Conservation (phyloP, 2,113 vertebrate genomes). For the Misgurnus anguillicaudatus region DNA sequence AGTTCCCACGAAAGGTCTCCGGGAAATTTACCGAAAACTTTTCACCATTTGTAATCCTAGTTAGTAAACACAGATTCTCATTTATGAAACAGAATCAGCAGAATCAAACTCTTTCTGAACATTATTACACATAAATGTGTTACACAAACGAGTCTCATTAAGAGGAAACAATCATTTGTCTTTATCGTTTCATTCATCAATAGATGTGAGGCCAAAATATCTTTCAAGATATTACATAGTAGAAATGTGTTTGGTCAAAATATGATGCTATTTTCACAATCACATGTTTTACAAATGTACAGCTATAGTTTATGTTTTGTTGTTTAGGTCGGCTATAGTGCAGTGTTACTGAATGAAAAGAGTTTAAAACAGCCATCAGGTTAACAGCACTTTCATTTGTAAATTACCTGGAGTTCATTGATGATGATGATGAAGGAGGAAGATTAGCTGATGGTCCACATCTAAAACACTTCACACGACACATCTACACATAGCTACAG, state of each 20-base stretch:
- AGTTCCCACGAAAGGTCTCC: too few relatives aligned
- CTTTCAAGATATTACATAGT: conserved; percentile 1
- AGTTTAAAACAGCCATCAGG: neutral
- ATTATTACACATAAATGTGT: neutral
- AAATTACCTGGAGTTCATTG: neutral
- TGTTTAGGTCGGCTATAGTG: neutral
- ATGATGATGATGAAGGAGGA: neutral
- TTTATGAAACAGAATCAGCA: neutral
- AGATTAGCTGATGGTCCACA: neutral
- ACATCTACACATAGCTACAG: neutral
- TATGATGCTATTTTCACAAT: conserved; percentile 31
- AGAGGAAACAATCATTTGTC: conserved; percentile 22
- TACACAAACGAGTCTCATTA: neutral
- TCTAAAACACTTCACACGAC: neutral
- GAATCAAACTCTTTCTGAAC: neutral
- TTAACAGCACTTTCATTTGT: neutral
- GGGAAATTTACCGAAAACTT: too few relatives aligned
- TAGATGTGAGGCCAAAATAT: conserved; percentile 33
- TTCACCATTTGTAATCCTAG: too few relatives aligned
- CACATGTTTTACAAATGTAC: neutral
- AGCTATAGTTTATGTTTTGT: neutral
- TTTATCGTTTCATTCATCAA: conserved; percentile 25
- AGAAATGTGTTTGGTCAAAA: conserved; percentile 34
- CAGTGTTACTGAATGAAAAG: neutral
- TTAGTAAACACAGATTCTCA: neutral